A percentile compares a stretch with the other conserved stretches of the same genome.
These are phyloP conservation scores for Listronotus bonariensis DNA, from an alignment of 1,140 invertebrate genomes.

Conservation along the genomic window DNA sequence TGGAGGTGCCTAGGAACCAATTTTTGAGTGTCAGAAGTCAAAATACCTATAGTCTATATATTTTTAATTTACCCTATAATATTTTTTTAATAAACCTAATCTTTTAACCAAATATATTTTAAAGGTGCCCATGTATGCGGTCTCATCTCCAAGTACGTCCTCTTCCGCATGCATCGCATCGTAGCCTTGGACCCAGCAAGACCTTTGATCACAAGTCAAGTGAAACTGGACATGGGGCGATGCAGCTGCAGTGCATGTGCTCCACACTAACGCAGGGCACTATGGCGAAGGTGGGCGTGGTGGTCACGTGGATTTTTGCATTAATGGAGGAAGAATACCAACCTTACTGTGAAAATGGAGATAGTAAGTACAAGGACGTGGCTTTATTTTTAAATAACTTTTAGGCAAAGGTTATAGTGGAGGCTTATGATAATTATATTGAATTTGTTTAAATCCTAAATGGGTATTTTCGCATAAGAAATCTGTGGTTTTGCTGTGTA, in stretches of 20 bases:
- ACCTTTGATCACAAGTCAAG: constrained; percentile 67
- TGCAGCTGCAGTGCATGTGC: constrained; percentile 71
- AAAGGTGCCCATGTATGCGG: constrained; percentile 73
- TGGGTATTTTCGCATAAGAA: too few relatives aligned
- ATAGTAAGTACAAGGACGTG: constrained; percentile 64
- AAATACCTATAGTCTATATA: too few relatives aligned
- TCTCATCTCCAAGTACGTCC: constrained; percentile 68
- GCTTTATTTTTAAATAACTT: too few relatives aligned
- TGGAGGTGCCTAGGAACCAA: too few relatives aligned
- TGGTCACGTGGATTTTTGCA: constrained; percentile 75
- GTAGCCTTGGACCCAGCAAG: constrained; percentile 76
- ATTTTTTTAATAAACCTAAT: too few relatives aligned
- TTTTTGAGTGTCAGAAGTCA: too few relatives aligned
- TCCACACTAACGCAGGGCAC: constrained; percentile 76
- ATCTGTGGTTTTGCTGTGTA: too few relatives aligned
- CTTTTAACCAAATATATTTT: too few relatives aligned
- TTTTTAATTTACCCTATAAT: too few relatives aligned
- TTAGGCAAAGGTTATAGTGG: too few relatives aligned
- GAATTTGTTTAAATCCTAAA: too few relatives aligned
- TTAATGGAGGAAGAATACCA: constrained; percentile 75
- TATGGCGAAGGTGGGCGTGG: constrained; percentile 71
- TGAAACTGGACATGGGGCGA: constrained; percentile 70
- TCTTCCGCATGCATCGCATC: constrained; percentile 66
- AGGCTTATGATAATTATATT: too few relatives aligned
- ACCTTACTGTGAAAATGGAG: constrained; percentile 72